Evolutionary conservation across 2,797 vertebrate genomes (phyloP).

Genomic region (Neosalanx taihuensis): DNA sequence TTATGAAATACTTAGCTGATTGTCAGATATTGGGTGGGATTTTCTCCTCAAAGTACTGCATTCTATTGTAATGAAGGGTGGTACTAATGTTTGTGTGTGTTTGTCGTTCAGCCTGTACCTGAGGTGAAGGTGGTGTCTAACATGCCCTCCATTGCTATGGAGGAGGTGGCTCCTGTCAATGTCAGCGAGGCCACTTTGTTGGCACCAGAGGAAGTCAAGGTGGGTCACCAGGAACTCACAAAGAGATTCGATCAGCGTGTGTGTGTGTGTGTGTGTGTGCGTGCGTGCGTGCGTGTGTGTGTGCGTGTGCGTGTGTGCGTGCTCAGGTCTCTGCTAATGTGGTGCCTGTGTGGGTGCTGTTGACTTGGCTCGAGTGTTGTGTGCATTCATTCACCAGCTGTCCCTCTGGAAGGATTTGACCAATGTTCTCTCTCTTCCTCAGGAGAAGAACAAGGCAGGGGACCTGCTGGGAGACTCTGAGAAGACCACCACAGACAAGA

Average conservation of each 20-base stretch:
- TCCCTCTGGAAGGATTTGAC: constrained; percentile 8
- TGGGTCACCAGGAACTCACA: constrained; percentile 49
- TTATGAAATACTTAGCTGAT: too few relatives aligned
- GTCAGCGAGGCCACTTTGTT: constrained; percentile 86
- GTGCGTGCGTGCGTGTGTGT: too few relatives aligned
- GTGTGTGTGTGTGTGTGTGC: too few relatives aligned
- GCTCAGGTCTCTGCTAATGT: not conserved
- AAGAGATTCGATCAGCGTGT: too few relatives aligned
- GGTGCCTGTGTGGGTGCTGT: not conserved
- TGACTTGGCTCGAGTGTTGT: not conserved
- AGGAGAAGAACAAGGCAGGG: constrained; percentile 90
- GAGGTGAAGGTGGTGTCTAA: constrained; percentile 96
- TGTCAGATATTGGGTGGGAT: too few relatives aligned
- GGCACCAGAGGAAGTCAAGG: constrained; percentile 97
- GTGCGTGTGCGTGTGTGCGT: too few relatives aligned
- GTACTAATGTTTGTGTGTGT: not conserved
- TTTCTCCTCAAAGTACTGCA: too few relatives aligned
- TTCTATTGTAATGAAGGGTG: not conserved
- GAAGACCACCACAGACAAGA: constrained; percentile 91
- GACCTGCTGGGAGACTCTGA: constrained; percentile 83
- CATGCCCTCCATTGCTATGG: constrained; percentile 88
- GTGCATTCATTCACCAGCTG: not conserved
- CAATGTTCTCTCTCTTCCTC: constrained; percentile 28
- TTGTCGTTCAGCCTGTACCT: constrained; percentile 77
- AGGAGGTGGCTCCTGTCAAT: constrained; percentile 93